These are phyloP conservation scores for Coregonus ussuriensis DNA, from an alignment of 2,797 vertebrate genomes.

Conservation along the genomic window DNA sequence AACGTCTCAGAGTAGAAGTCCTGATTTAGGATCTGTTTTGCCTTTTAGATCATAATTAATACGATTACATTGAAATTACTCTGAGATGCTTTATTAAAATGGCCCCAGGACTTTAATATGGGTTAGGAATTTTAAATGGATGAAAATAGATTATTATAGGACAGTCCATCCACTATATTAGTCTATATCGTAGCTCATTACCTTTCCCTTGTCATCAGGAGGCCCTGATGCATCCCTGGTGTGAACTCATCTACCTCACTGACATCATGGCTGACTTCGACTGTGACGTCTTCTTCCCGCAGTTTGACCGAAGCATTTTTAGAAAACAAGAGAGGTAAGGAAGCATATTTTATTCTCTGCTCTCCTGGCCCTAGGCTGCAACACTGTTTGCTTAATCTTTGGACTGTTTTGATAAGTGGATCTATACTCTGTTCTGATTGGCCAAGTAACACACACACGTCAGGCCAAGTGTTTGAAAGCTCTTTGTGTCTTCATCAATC, in stretches of 20 bases:
- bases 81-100: too few relatives aligned
- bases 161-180: neutral
- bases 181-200: neutral
- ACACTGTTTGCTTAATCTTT: neutral
- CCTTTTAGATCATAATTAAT: neutral
- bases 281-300: slow-evolving; percentile 81
- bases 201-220: slow-evolving; percentile 59
- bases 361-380: neutral
- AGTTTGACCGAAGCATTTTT: slow-evolving; percentile 72
- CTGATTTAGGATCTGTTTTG: neutral
- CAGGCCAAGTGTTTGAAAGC: neutral
- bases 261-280: slow-evolving; percentile 79
- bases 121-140: neutral
- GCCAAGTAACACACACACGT: neutral
- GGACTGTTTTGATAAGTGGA: neutral
- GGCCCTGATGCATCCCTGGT: slow-evolving; percentile 77
- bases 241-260: slow-evolving; percentile 79
- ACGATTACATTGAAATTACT: neutral
- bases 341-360: neutral
- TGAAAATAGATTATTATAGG: neutral
- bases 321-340: slow-evolving; percentile 70
- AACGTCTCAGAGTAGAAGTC: neutral
- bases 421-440: neutral
- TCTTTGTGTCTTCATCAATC: neutral
- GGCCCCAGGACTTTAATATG: too few relatives aligned